These are phyloP conservation scores for Phasia obesa DNA, from an alignment of 2,888 invertebrate genomes.

Conservation along the genomic window DNA sequence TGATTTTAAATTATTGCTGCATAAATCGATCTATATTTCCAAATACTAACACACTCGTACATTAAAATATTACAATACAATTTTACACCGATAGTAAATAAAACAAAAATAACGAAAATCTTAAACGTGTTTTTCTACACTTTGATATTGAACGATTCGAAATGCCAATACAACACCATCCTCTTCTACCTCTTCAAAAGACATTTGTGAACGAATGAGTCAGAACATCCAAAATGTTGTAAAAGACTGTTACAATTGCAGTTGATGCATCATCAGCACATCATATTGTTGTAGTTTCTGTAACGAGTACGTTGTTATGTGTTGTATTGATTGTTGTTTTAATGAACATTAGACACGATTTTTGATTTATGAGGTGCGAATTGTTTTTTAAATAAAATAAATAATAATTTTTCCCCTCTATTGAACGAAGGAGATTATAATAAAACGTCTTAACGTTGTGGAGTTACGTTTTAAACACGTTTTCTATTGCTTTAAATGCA, in stretches of 20 bases:
- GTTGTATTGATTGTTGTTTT: constrained; percentile 21
- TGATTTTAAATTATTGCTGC: too few species aligned
- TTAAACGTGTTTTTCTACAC: neutral
- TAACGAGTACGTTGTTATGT: constrained; percentile 6
- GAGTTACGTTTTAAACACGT: neutral
- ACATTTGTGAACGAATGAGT: neutral
- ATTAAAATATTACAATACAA: neutral
- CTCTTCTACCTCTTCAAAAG: neutral
- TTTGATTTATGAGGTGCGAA: constrained; percentile 82
- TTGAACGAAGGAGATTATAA: neutral
- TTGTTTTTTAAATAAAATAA: constrained; percentile 73
- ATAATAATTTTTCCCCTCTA: constrained; percentile 74
- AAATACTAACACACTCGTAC: neutral
- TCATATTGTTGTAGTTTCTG: constrained; percentile 26
- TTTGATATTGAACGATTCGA: neutral
- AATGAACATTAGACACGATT: constrained; percentile 81
- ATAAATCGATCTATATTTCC: neutral
- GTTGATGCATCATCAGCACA: constrained; percentile 44
- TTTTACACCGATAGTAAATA: too few species aligned
- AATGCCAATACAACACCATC: constrained; percentile 20
- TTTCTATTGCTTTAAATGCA: too few species aligned
- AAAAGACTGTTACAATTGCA: constrained; percentile 31
- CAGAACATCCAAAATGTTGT: neutral
- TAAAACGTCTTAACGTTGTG: neutral
- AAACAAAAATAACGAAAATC: neutral